Percentiles rank a stretch among this genome's conserved stretches.
Evolutionary conservation across 2,113 vertebrate genomes (phyloP).

Genomic region (Centrocercus urophasianus): DNA sequence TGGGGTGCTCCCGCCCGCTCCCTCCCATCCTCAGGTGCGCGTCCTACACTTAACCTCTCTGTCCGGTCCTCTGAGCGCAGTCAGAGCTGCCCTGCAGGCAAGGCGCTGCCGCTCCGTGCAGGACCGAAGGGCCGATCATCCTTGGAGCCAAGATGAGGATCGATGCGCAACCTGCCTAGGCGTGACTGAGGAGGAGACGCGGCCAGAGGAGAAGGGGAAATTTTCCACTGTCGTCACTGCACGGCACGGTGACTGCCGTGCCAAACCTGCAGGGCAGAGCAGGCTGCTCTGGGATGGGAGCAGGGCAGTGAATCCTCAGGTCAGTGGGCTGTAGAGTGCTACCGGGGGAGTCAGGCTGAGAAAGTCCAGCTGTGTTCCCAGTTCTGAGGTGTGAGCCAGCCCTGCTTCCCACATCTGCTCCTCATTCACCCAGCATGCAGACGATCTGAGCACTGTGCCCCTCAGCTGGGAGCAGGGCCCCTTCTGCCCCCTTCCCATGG

Average conservation of each 20-base stretch:
- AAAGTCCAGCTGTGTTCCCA: slow-evolving; percentile 22
- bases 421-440: slow-evolving; percentile 47
- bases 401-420: slow-evolving; percentile 46
- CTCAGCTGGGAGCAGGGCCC: slow-evolving; percentile 37
- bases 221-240: slow-evolving; percentile 38
- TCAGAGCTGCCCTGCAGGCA: not conserved
- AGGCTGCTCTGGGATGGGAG: not conserved
- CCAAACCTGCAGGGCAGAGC: not conserved
- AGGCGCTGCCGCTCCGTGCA: not conserved
- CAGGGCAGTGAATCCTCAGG: not conserved
- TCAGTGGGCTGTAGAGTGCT: not conserved
- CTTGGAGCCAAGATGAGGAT: not conserved
- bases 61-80: not conserved
- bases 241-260: not conserved
- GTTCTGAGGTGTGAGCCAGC: slow-evolving; percentile 44
- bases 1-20: not conserved
- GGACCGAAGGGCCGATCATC: not conserved
- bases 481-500: slow-evolving; percentile 42
- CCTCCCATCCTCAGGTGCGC: not conserved
- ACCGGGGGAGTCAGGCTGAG: not conserved
- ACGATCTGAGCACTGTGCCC: slow-evolving; percentile 32
- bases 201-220: not conserved
- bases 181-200: not conserved
- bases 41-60: not conserved
- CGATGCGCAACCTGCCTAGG: not conserved